These are phyloP conservation scores for Oreochromis mossambicus DNA, from an alignment of 2,797 vertebrate genomes.

Conservation along the genomic window DNA sequence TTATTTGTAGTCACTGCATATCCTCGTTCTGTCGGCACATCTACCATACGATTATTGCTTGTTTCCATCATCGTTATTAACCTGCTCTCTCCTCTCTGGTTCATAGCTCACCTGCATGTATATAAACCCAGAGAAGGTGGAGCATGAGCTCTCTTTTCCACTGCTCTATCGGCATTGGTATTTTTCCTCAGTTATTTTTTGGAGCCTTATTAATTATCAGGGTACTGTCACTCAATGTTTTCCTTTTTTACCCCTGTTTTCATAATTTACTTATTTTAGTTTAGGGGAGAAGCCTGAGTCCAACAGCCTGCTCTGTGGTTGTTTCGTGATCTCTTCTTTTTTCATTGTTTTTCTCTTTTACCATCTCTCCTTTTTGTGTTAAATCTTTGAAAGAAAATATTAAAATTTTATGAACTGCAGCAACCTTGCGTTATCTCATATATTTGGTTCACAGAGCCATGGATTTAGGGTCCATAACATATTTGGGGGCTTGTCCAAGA, in stretches of 20 bases:
- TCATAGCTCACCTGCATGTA: background rate
- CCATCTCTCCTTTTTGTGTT: background rate
- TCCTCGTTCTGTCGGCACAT: background rate
- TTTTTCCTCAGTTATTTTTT: background rate
- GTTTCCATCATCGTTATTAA: background rate
- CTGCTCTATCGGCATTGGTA: background rate
- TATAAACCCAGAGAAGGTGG: background rate
- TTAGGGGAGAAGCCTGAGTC: background rate
- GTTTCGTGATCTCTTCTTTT: background rate
- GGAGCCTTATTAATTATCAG: background rate
- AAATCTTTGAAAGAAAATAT: background rate
- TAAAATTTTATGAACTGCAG: background rate
- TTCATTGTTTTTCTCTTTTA: background rate
- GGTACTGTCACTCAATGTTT: background rate
- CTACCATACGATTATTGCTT: background rate
- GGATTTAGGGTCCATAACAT: background rate
- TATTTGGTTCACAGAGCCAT: background rate
- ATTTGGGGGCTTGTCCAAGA: background rate
- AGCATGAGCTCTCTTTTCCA: background rate
- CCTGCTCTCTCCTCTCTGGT: background rate
- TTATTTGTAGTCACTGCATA: background rate
- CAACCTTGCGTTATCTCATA: background rate
- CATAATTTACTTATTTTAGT: background rate
- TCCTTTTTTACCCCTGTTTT: fast-evolving
- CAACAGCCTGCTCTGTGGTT: background rate